phyloP scores from a whole-genome alignment of 2,797 vertebrate species.

The Sebastolobus altivelis region DNA sequence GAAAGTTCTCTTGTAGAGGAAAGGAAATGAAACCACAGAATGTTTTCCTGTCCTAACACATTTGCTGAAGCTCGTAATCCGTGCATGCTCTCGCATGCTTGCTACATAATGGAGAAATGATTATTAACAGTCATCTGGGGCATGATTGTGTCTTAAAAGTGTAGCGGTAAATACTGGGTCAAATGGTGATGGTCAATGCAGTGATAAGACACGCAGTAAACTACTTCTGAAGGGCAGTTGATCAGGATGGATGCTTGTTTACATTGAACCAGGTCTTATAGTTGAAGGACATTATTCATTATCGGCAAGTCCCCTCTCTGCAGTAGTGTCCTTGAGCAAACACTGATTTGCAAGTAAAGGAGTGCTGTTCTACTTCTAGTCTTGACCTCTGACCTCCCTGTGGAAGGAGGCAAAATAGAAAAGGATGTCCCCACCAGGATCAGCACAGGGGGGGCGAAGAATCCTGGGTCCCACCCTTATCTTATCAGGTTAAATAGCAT shows the following conservation, averaged over 20 bases:
- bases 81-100: constrained; percentile 28
- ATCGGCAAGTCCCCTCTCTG: neutral
- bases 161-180: neutral
- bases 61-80: constrained; percentile 17
- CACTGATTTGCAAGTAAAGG: constrained; percentile 42
- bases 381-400: constrained; percentile 52
- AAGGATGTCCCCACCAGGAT: constrained; percentile 36
- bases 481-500: constrained; percentile 33
- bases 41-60: constrained; percentile 47
- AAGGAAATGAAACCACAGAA: constrained; percentile 59
- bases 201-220: neutral
- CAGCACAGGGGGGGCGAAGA: constrained; percentile 11
- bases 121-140: neutral
- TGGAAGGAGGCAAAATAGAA: neutral
- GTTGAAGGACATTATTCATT: constrained; percentile 38
- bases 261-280: neutral
- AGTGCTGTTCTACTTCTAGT: constrained; percentile 20
- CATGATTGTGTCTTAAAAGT: neutral
- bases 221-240: neutral
- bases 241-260: constrained; percentile 18
- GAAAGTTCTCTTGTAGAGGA: constrained; percentile 13
- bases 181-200: neutral
- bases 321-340: constrained; percentile 35
- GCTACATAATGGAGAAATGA: neutral
- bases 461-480: constrained; percentile 15